Conservation (phyloP, 2,113 vertebrate genomes). For the Ahaetulla prasina region DNA sequence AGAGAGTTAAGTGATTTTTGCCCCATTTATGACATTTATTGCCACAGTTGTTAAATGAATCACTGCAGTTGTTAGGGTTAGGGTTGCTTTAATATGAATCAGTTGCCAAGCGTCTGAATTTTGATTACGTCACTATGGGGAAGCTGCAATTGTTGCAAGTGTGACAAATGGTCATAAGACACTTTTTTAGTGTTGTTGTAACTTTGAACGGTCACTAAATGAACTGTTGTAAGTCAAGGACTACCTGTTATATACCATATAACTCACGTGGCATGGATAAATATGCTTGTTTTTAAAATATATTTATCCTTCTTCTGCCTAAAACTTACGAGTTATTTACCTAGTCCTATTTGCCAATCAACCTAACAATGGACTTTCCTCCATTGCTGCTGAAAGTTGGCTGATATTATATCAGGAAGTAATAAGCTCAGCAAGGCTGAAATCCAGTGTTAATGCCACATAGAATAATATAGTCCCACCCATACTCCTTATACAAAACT, state of each 20-base stretch:
- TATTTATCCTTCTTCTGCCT: neutral
- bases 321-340: neutral
- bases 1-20: neutral
- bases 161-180: neutral
- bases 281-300: neutral
- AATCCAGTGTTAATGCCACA: neutral
- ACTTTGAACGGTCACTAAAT: neutral
- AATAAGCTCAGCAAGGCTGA: neutral
- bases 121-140: neutral
- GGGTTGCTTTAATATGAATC: neutral
- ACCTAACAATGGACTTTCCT: neutral
- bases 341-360: neutral
- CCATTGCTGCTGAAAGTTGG: neutral
- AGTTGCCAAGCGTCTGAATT: neutral
- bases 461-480: neutral
- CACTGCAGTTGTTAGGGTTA: no score
- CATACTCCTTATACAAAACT: neutral
- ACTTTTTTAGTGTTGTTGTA: neutral
- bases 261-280: neutral
- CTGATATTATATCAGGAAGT: neutral
- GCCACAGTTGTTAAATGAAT: neutral
- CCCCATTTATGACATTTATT: neutral
- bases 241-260: neutral
- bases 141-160: neutral
- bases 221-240: neutral